Evolutionary conservation across 2,797 vertebrate genomes (phyloP).

Genomic region (Gobio occitaniae): DNA sequence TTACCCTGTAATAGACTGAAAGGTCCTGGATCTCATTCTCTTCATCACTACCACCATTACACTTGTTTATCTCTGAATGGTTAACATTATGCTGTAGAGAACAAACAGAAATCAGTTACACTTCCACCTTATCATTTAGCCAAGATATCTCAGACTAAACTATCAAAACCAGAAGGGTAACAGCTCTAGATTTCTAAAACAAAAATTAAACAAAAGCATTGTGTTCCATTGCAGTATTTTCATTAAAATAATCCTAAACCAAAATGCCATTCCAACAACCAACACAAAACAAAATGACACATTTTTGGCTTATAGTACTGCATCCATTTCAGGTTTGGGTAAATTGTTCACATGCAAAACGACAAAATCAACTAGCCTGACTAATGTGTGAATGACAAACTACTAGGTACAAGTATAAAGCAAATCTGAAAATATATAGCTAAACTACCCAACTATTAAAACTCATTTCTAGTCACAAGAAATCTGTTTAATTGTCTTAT

Average conservation of each 20-base stretch:
- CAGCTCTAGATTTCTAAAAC: neutral
- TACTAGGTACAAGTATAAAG: neutral
- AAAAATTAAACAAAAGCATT: neutral
- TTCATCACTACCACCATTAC: conserved; percentile 56
- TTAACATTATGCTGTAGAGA: conserved; percentile 34
- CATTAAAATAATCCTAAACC: neutral
- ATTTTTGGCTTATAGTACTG: neutral
- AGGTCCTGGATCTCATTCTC: conserved; percentile 67
- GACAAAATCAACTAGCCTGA: neutral
- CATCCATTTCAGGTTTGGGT: neutral
- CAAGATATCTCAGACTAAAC: conserved; percentile 12
- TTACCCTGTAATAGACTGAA: conserved; percentile 66
- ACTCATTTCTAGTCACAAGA: no score
- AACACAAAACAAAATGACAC: neutral
- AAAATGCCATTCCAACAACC: neutral
- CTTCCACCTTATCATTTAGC: conserved; percentile 51
- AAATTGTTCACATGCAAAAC: neutral
- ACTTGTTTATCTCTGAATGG: conserved; percentile 33
- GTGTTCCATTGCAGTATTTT: neutral
- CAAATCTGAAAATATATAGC: neutral
- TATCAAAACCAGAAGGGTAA: conserved; percentile 11
- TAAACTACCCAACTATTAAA: neutral
- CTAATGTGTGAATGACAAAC: neutral
- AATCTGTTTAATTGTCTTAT: no score
- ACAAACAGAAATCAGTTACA: conserved; percentile 48